Conservation (phyloP, 2,797 vertebrate species). For the Poecilia picta region DNA sequence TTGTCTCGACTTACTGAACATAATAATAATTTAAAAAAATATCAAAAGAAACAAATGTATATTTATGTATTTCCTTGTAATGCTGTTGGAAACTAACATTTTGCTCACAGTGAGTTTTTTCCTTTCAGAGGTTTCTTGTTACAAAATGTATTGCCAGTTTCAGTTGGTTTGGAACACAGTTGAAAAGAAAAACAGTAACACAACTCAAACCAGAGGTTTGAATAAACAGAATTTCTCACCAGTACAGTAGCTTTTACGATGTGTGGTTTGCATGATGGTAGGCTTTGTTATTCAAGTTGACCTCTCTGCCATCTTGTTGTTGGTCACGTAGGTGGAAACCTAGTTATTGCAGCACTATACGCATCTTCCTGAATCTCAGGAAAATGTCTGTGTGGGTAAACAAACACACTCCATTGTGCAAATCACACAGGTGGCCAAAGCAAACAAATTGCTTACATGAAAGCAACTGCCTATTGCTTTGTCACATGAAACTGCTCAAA, state of each 20-base stretch:
- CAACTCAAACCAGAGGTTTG: neutral
- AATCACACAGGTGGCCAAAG: neutral
- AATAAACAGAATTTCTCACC: neutral
- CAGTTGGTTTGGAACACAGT: neutral
- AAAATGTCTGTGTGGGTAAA: neutral
- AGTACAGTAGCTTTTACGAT: neutral
- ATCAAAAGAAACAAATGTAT: neutral
- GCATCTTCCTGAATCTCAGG: constrained; percentile 6
- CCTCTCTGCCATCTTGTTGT: neutral
- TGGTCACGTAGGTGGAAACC: neutral
- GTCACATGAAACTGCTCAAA: neutral
- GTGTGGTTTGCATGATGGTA: neutral
- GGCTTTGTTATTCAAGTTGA: neutral
- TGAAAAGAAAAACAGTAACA: neutral
- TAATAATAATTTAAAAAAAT: neutral
- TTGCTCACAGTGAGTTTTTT: neutral
- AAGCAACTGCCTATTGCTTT: neutral
- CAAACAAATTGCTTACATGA: neutral
- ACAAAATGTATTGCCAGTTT: neutral
- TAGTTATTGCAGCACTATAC: neutral
- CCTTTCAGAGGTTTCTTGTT: neutral
- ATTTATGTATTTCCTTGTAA: neutral
- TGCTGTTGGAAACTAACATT: neutral
- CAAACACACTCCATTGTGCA: neutral
- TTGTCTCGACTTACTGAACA: neutral